phyloP scores from a whole-genome alignment of 2,797 vertebrate species.

The Rhinatrema bivittatum region DNA sequence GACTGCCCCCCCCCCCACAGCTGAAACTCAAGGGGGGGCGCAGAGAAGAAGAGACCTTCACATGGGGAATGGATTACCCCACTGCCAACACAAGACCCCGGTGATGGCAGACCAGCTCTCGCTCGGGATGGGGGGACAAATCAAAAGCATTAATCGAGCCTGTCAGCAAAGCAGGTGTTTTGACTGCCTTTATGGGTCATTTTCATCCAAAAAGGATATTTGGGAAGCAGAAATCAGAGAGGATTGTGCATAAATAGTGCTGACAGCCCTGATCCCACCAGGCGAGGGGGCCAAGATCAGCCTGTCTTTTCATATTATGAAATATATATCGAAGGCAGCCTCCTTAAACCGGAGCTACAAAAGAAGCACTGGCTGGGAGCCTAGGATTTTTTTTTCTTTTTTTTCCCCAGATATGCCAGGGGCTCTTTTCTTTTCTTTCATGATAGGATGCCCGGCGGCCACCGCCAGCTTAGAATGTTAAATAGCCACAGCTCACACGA shows the following conservation, averaged over 20 bases:
- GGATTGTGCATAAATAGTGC: constrained; percentile 61
- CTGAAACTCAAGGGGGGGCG: constrained; percentile 27
- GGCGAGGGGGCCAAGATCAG: constrained; percentile 48
- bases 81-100: constrained; percentile 27
- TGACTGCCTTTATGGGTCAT: constrained; percentile 55
- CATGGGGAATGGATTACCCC: constrained; percentile 52
- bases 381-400: constrained; percentile 28
- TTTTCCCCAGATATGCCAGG: constrained; percentile 40
- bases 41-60: constrained; percentile 44
- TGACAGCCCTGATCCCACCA: constrained; percentile 60
- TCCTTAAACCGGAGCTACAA: constrained; percentile 28
- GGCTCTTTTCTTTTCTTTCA: constrained; percentile 41
- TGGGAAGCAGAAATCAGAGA: constrained; percentile 55
- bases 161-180: constrained; percentile 71
- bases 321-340: constrained; percentile 51
- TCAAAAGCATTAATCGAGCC: constrained; percentile 59
- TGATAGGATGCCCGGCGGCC: constrained; percentile 50
- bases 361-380: constrained; percentile 43
- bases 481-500: constrained; percentile 43
- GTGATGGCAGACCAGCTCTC: constrained; percentile 33
- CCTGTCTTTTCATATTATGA: constrained; percentile 65
- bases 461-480: constrained; percentile 54
- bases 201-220: constrained; percentile 61
- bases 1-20: constrained; percentile 26
- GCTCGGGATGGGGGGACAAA: constrained; percentile 50